Evolutionary conservation across 2,797 vertebrate species (phyloP).

Genomic region (Caiman crocodilus): DNA sequence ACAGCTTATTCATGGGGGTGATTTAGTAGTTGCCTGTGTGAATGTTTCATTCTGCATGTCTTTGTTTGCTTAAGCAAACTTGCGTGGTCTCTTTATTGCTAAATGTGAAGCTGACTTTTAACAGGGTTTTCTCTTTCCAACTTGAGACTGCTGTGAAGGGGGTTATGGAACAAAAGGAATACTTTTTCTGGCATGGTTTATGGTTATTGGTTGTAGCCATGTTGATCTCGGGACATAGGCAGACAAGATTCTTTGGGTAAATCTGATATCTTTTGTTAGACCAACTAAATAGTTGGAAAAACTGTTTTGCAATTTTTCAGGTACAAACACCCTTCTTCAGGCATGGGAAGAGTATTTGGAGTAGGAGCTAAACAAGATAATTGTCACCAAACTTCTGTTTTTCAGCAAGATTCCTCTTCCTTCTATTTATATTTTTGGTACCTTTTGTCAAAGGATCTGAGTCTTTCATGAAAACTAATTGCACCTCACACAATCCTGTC

Average conservation of each 20-base stretch:
- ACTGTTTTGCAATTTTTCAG: no score
- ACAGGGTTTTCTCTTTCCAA: not conserved
- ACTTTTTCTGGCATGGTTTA: not conserved
- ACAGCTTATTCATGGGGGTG: not conserved
- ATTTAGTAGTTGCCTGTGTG: slow-evolving; percentile 11
- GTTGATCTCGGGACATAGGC: no score
- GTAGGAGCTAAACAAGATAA: not conserved
- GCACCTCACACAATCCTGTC: slow-evolving; percentile 29
- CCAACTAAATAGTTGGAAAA: no score
- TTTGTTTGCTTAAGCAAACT: slow-evolving; percentile 6
- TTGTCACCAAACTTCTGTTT: slow-evolving; percentile 28
- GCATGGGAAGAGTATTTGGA: not conserved
- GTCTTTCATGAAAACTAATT: slow-evolving; percentile 53
- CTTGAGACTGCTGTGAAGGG: slow-evolving; percentile 3
- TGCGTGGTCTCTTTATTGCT: not conserved
- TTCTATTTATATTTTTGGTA: not conserved
- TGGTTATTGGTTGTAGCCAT: no score
- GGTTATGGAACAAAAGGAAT: not conserved
- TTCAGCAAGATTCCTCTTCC: not conserved
- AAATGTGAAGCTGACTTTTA: not conserved
- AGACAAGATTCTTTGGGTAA: no score
- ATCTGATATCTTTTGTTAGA: no score
- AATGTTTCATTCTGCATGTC: not conserved
- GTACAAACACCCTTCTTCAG: no score
- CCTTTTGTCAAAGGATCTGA: slow-evolving; percentile 26